Evolutionary conservation across 2,797 vertebrate genomes (phyloP), one percentile per base, ranked within the genome.

Genomic region (Microctenopoma lineatum): DNA sequence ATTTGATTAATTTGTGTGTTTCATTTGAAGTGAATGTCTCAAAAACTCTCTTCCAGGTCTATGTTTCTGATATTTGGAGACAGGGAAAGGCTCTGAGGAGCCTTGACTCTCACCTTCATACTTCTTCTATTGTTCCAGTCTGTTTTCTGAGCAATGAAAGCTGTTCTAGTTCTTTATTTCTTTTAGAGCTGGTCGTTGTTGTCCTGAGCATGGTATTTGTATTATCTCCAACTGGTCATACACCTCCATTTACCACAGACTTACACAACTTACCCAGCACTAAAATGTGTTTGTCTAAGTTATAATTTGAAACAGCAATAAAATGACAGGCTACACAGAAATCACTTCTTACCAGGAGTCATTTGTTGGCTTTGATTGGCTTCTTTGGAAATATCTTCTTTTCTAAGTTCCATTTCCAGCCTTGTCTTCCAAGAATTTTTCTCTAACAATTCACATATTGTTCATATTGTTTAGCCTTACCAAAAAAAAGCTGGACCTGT

Each of bases 121-220:
- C 21, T 21, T 21, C 21, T 21, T 21, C 21, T 2, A 21, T 21
- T 21, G 21, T 21, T 21, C 21, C 21, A 32, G 13, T 69, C 75
- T 81, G 63, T 66, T 65, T 60, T 21, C 21, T 21, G 21, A 21
- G 21, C 21, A 21, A 21, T 21, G 21, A 78, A 18, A 7, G 27
- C 26, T 39, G 42, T 34, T 59, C 27, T 41, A 3, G 42, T 71
- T 16, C 29, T 59, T 48, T 45, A 60, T 53, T 21, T 48, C 8
- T 18, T 45, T 59, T 9, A 42, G 13, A 26, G 5, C 38, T 41
- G 45, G 13, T 21, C 15, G 47, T 10, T 13, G 3, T 42, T 36
- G 53, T 13, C 60, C 55, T 64, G 57, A 60, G 9, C 54, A 54
- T 47, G 55, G 52, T 21, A 29, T 52, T 58, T 73, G 16, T 51